Evolutionary conservation across 1,140 invertebrate species (phyloP).

Genomic region (Dreissena polymorpha): DNA sequence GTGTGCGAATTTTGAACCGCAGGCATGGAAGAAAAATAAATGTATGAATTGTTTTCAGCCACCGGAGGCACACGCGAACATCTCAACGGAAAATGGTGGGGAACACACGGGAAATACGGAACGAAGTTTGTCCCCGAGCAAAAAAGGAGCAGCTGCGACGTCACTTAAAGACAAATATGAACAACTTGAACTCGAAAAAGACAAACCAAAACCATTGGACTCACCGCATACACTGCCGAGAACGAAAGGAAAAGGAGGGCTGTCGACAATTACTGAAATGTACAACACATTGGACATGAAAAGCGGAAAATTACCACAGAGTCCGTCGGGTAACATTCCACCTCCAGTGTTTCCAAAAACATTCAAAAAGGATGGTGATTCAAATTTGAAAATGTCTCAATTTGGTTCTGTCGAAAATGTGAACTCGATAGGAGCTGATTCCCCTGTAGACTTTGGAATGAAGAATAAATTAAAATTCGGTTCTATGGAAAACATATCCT

Average conservation of each 20-base stretch:
- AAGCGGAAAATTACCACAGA: slow-evolving; percentile 15
- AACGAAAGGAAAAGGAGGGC: slow-evolving; percentile 15
- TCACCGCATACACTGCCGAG: slow-evolving; percentile 26
- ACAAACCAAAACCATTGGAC: slow-evolving; percentile 18
- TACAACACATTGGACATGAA: slow-evolving; percentile 31
- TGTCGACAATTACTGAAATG: slow-evolving; percentile 22
- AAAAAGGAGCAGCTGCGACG: slow-evolving; percentile 29
- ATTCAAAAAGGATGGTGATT: slow-evolving; percentile 9
- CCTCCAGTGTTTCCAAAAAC: slow-evolving; percentile 24
- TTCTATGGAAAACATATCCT: slow-evolving; percentile 48
- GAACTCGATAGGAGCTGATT: background rate
- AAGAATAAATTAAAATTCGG: slow-evolving; percentile 42
- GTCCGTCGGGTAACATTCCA: slow-evolving; percentile 41
- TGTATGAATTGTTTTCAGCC: slow-evolving; percentile 78
- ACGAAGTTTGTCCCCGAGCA: slow-evolving; percentile 18
- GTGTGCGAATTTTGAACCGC: slow-evolving; percentile 77
- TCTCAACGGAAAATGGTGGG: slow-evolving; percentile 21
- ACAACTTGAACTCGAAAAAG: slow-evolving; percentile 49
- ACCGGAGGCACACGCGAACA: slow-evolving; percentile 65
- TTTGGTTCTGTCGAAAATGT: slow-evolving; percentile 51
- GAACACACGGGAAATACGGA: no score
- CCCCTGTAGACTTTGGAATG: background rate
- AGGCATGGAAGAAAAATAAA: slow-evolving; percentile 75
- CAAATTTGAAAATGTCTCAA: slow-evolving; percentile 26
- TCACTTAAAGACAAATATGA: slow-evolving; percentile 53